Evolutionary conservation across 1,140 invertebrate genomes (phyloP).

Genomic region (Acromyrmex heyeri): DNA sequence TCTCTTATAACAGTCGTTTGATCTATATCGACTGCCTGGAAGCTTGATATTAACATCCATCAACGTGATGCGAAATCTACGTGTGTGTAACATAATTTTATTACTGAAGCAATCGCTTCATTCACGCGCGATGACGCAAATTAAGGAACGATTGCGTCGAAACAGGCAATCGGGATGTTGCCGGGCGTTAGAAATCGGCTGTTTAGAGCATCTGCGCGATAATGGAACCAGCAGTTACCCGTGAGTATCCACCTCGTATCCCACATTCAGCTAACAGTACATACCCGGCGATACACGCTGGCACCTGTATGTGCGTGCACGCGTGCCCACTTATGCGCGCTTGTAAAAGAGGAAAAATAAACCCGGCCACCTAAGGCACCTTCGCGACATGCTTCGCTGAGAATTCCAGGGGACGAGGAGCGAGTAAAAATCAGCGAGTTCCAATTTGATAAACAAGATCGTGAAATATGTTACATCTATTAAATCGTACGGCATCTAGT

Average conservation of each 20-base stretch:
- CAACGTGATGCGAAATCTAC: neutral
- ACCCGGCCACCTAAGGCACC: slow-evolving; percentile 65
- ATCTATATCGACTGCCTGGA: neutral
- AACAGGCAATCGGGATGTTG: neutral
- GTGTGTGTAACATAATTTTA: neutral
- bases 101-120: neutral
- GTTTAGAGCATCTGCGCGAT: slow-evolving; percentile 37
- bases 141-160: slow-evolving; percentile 27
- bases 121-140: slow-evolving; percentile 45
- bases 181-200: slow-evolving; percentile 27
- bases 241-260: slow-evolving; percentile 73
- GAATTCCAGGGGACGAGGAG: slow-evolving; percentile 43
- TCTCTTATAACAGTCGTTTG: neutral
- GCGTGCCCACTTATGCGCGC: slow-evolving; percentile 52
- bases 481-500: neutral
- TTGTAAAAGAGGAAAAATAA: slow-evolving; percentile 57
- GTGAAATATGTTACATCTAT: neutral
- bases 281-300: slow-evolving; percentile 54
- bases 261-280: slow-evolving; percentile 75
- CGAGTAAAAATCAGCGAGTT: slow-evolving; percentile 42
- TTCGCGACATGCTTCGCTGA: slow-evolving; percentile 54
- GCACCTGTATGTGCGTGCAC: slow-evolving; percentile 35
- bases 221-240: slow-evolving; percentile 50
- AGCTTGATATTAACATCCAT: slow-evolving; percentile 4
- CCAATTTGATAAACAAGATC: slow-evolving; percentile 29